These are phyloP conservation scores for Philantomba maxwellii DNA, from an alignment of 2,113 vertebrate genomes.

Conservation along the genomic window DNA sequence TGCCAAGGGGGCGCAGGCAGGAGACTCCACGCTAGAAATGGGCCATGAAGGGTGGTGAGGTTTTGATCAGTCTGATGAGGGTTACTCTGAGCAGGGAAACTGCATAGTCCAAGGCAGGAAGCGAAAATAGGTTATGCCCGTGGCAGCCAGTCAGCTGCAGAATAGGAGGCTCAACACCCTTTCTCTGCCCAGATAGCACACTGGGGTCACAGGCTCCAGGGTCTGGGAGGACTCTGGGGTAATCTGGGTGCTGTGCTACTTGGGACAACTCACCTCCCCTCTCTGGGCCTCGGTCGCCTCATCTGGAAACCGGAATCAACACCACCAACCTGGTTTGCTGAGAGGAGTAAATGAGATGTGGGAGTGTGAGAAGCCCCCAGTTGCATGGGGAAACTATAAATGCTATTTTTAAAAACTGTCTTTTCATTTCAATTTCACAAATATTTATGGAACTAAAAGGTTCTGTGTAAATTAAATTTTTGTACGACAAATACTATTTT, in stretches of 20 bases:
- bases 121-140: not conserved
- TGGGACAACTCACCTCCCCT: not conserved
- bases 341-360: not conserved
- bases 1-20: not conserved
- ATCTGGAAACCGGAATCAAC: not conserved
- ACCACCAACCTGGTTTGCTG: not conserved
- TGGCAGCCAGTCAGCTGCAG: too few species aligned
- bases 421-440: slow-evolving; percentile 15
- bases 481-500: not conserved
- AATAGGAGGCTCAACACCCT: too few species aligned
- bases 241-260: not conserved
- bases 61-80: not conserved
- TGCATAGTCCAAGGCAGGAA: not conserved
- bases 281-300: not conserved
- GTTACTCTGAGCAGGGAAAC: not conserved
- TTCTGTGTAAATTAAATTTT: slow-evolving; percentile 30
- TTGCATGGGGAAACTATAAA: not conserved
- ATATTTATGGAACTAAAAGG: slow-evolving; percentile 28
- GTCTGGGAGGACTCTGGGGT: not conserved
- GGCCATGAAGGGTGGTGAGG: not conserved
- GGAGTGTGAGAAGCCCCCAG: not conserved
- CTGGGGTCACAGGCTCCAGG: not conserved
- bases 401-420: not conserved
- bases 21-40: not conserved
- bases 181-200: not conserved